Evolutionary conservation across 1,140 invertebrate genomes (phyloP).

Genomic region (Orius insidiosus): DNA sequence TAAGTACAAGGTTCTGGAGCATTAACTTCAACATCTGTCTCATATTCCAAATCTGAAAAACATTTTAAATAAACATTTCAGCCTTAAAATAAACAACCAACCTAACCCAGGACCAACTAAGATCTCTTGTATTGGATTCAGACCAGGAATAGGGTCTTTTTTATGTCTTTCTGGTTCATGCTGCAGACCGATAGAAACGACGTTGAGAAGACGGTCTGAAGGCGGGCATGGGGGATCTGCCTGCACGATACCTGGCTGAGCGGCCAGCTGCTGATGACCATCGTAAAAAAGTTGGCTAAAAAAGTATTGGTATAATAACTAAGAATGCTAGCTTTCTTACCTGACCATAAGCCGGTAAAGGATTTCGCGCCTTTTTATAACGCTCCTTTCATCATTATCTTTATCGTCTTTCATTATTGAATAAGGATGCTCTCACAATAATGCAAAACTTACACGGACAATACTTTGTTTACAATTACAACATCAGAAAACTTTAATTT

Average conservation of each 20-base stretch:
- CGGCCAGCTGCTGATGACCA: constrained; percentile 78
- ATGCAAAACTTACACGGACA: no score
- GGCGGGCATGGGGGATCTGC: constrained; percentile 86
- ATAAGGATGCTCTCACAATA: not conserved
- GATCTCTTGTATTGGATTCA: constrained; percentile 39
- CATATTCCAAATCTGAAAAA: constrained; percentile 74
- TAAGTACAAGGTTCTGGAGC: constrained; percentile 90
- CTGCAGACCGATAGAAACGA: constrained; percentile 72
- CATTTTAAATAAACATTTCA: not conserved
- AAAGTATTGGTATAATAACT: constrained; percentile 22
- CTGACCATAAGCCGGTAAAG: constrained; percentile 78
- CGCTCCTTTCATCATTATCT: constrained; percentile 36
- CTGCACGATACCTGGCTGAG: constrained; percentile 58
- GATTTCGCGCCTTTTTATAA: constrained; percentile 63
- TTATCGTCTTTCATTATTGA: constrained; percentile 31
- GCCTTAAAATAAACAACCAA: no score
- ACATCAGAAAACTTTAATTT: no score
- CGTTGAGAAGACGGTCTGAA: constrained; percentile 74
- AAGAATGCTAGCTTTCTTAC: constrained; percentile 29
- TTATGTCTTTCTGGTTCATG: constrained; percentile 53
- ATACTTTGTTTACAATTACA: no score
- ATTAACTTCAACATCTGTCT: constrained; percentile 74
- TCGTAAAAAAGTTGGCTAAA: constrained; percentile 80
- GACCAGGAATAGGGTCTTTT: constrained; percentile 32
- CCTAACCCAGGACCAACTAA: constrained; percentile 64